Evolutionary conservation across 1,140 invertebrate species (phyloP).

Genomic region (Megalopta genalis): DNA sequence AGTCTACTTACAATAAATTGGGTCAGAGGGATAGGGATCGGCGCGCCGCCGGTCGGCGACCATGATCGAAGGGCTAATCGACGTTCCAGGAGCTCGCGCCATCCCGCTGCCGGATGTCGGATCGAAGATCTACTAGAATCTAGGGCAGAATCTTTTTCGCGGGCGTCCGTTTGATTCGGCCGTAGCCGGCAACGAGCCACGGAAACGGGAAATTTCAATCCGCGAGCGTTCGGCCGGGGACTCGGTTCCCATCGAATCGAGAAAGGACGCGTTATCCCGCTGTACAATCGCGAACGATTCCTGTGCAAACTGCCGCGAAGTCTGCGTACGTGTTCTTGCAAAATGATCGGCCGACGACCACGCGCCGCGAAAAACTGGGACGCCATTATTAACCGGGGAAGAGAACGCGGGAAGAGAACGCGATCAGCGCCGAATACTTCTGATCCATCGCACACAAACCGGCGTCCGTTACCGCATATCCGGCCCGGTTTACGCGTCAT

Average conservation of each 20-base stretch:
- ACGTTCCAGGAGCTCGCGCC: not conserved
- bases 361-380: not conserved
- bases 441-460: constrained; percentile 56
- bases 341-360: not conserved
- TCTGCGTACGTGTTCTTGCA: not conserved
- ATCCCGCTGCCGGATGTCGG: too few species aligned
- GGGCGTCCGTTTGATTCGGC: not conserved
- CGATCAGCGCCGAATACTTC: constrained; percentile 16
- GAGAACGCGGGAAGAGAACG: not conserved
- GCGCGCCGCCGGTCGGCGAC: too few species aligned
- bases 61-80: not conserved
- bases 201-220: not conserved
- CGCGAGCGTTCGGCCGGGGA: not conserved
- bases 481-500: constrained; percentile 58
- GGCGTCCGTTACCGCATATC: constrained; percentile 55
- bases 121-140: not conserved
- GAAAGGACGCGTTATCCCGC: not conserved
- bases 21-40: too few species aligned
- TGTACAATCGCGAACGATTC: not conserved
- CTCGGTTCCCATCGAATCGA: not conserved
- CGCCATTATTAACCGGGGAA: not conserved
- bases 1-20: too few species aligned
- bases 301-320: not conserved
- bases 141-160: not conserved
- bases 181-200: not conserved